Base-by-base conservation (phyloP, 2,888 invertebrate genomes). In the Phyto melanocephala region DNA sequence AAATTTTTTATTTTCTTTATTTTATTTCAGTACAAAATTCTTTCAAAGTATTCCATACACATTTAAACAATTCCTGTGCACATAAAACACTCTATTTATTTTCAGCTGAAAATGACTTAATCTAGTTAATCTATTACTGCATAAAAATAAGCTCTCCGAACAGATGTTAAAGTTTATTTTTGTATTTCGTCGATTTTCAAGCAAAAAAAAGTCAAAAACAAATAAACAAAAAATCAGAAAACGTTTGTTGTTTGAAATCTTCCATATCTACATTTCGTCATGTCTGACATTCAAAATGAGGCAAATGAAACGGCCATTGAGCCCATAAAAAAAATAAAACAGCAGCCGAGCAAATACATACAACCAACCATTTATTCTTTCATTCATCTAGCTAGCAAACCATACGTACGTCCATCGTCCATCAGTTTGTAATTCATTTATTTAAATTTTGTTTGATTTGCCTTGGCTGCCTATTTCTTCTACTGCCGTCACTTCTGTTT, bases 371-470 rank as follows among this genome's bases (percentile, higher is more conserved):
- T n/a, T 24, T 17, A n/a, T n/a, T n/a, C 33, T 42, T 33, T 24
- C 63, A 80, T 52, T 37, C 20, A 42, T 47, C 24, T 47, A 17
- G 40, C 20, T 40, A 45, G 47, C 13, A 6, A 42, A 1, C 11
- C 33, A 67, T 33, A 13, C 62, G 67, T 13, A 35, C 45, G 35
- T 10, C 40, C 67, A 58, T 42, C 24, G 52, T 74, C 58, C 62
- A 72, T 72, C 79, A 20, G 42, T 70, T 20, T 45, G 54, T 75
- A 62, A 70, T 62, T 56, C 80, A 65, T 80, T 80, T 80, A 80
- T 80, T 80, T 70, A 77, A 63, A 77, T 77, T 70, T 78, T 81
- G 20, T 74, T 81, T 81, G 62, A 74, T 81, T 77, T 74, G 56
- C 56, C 28, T 50, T 56, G 62, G 72, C 62, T 70, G 35, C 11